Conservation (phyloP, 1,140 invertebrate genomes). For the Neodiprion fabricii region DNA sequence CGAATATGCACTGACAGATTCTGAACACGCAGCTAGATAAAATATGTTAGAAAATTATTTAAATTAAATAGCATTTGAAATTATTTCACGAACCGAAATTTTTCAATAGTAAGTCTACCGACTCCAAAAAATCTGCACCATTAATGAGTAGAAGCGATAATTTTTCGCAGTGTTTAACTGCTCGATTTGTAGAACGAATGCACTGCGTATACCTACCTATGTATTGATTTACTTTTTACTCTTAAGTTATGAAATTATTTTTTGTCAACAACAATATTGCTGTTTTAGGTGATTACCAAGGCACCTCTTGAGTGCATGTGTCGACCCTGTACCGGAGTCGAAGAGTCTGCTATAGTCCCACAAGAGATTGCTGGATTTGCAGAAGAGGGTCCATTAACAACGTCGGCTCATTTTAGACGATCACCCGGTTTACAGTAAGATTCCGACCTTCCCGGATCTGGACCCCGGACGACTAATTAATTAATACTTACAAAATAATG, state of each 20-base stretch:
- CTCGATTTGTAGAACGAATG: too few species aligned
- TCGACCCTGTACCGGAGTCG: conserved; percentile 86
- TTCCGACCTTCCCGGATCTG: conserved; percentile 4
- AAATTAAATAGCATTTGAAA: conserved; percentile 6
- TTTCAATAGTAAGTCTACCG: conserved; percentile 14
- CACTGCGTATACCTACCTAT: too few species aligned
- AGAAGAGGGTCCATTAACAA: conserved; percentile 75
- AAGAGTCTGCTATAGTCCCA: conserved; percentile 85
- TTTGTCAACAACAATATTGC: background rate
- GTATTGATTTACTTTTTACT: too few species aligned
- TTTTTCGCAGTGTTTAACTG: background rate
- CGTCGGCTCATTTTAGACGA: conserved; percentile 73
- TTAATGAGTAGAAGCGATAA: background rate
- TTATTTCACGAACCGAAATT: background rate
- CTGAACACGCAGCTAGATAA: too few species aligned
- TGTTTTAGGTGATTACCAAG: conserved; percentile 80
- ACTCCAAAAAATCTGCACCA: background rate
- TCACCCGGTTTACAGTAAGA: conserved; percentile 58
- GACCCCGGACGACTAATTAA: background rate
- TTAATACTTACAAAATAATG: background rate
- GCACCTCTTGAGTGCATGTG: conserved; percentile 94
- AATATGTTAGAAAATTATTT: conserved; percentile 11
- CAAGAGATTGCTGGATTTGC: conserved; percentile 89
- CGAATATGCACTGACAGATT: background rate
- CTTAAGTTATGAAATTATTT: too few species aligned